These are phyloP conservation scores for Myopa tessellatipennis DNA, from an alignment of 2,888 invertebrate genomes.

Conservation along the genomic window DNA sequence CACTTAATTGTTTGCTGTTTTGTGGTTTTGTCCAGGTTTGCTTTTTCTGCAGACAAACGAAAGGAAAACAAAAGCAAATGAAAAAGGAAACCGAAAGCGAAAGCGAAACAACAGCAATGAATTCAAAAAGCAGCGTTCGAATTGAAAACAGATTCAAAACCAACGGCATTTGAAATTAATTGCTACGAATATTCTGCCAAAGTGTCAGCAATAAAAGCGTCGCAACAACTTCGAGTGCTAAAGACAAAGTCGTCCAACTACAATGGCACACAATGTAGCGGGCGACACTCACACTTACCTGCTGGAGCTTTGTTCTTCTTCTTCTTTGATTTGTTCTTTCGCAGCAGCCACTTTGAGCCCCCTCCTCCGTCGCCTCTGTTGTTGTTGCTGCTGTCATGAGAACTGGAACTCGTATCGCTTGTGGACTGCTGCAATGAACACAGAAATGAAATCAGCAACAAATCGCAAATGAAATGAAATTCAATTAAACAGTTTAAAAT, in stretches of 20 bases:
- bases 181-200: slow-evolving; percentile 11
- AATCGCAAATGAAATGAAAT: background rate
- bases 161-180: slow-evolving; percentile 31
- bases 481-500: background rate
- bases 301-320: slow-evolving; percentile 39
- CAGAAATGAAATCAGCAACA: slow-evolving; percentile 28
- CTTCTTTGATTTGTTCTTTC: slow-evolving; percentile 61
- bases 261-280: background rate
- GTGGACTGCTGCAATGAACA: slow-evolving; percentile 53
- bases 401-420: slow-evolving; percentile 64
- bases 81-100: background rate
- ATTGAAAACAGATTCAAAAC: background rate
- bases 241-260: background rate
- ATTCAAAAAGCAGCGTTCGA: background rate
- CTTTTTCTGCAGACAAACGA: slow-evolving; percentile 44
- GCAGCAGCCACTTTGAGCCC: slow-evolving; percentile 61
- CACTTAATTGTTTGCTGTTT: slow-evolving; percentile 76
- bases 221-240: slow-evolving; percentile 8
- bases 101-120: background rate
- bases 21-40: slow-evolving; percentile 50
- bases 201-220: slow-evolving; percentile 20
- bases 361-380: slow-evolving; percentile 49
- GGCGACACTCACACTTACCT: slow-evolving; percentile 12
- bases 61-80: slow-evolving; percentile 4
- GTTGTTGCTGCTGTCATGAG: slow-evolving; percentile 55